Base-by-base conservation (phyloP, 2,888 invertebrate genomes). In the Mythimna loreyi region DNA sequence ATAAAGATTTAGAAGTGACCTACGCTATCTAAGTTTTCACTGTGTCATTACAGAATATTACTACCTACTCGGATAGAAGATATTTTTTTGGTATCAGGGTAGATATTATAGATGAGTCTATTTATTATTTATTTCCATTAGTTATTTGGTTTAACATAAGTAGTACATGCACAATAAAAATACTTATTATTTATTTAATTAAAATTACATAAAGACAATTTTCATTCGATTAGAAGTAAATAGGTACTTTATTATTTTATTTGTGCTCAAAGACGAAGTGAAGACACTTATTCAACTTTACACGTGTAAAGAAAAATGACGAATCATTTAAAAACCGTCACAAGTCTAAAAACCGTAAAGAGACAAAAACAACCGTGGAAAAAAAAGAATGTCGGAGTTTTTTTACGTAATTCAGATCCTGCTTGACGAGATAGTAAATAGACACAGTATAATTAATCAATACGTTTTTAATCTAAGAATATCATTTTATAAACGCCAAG, bases 341-440 rank as follows among this genome's bases (percentile, higher is more conserved):
- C n/a, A 3, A 52, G 40, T 33, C 13, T 7, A 63, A 33, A 43
- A 72, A 47, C 16, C 13, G 25, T 69, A 19, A 40, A 40, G 16
- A 40, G 40, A 40, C 16, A 3, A 16, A 40, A 40, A 40, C 16
- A 40, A 58, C 45, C 43, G 19, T 45, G 30, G 23, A 30, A 25
- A 21, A 11, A 53, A 71, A 47, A 72, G 47, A 30, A 36, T 76
- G 43, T 55, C 40, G 25, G 25, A 23, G 23, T 1, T 52, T 60
- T 72, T 55, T 58, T 62, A 78, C 59, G 77, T 65, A 66, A 78
- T 67, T 70, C 80, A 74, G 79, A 80, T 78, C 79, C 82, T 82
- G 82, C 52, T 78, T 45, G 74, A 79, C 82, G 19, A 65, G 79
- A 16, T 55, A 78, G 59, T 74, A 69, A 74, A 69, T 53, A 59